phyloP scores from a whole-genome alignment of 2,888 invertebrate species.

The Cordilura impudica region DNA sequence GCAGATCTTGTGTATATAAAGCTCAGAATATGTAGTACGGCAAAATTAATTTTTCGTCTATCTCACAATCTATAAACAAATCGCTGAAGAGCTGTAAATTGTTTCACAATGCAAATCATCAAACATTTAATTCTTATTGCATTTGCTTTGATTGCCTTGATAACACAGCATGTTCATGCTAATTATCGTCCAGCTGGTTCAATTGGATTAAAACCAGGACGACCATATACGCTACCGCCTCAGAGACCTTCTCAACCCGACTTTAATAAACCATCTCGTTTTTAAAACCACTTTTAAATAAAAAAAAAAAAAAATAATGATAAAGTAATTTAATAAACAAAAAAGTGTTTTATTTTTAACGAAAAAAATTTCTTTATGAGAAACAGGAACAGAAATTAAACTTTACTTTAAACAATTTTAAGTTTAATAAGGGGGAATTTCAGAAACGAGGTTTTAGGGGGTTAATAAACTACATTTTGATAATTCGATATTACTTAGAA shows the following conservation, averaged over 20 bases:
- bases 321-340: too few relatives aligned
- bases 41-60: too few relatives aligned
- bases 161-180: background rate
- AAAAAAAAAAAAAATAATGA: background rate
- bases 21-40: background rate
- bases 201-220: background rate
- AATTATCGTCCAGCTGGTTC: background rate
- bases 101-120: conserved; percentile 11
- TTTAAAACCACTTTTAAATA: conserved; percentile 5
- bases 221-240: conserved; percentile 47
- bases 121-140: conserved; percentile 8
- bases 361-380: too few relatives aligned
- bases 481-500: too few relatives aligned
- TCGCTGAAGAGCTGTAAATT: background rate
- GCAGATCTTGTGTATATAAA: background rate
- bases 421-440: too few relatives aligned
- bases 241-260: conserved; percentile 37
- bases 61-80: background rate
- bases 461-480: too few relatives aligned
- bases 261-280: conserved; percentile 30
- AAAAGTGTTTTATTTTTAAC: too few relatives aligned
- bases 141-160: conserved; percentile 15
- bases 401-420: too few relatives aligned
- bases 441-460: too few relatives aligned
- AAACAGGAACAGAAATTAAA: too few relatives aligned